phyloP scores from a whole-genome alignment of 2,113 vertebrate genomes.

The Meles meles region DNA sequence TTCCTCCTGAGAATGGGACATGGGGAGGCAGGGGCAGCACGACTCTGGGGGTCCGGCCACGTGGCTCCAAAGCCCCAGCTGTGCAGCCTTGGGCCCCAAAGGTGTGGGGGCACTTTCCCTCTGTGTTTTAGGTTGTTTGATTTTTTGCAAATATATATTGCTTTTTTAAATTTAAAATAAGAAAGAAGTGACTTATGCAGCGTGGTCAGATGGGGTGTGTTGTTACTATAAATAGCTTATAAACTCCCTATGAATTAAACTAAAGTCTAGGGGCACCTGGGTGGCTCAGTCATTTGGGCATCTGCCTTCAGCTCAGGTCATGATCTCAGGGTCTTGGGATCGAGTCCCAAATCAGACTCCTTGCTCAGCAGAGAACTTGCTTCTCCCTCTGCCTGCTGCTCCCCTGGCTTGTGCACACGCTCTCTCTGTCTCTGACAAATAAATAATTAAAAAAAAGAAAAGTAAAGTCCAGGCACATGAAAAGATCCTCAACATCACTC shows the following conservation, averaged over 20 bases:
- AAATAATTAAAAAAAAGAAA: no score
- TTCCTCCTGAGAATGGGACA: neutral
- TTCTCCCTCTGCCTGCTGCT: no score
- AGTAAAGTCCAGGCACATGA: neutral
- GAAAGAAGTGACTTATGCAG: neutral
- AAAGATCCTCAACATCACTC: neutral
- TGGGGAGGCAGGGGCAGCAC: neutral
- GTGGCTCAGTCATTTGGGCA: no score
- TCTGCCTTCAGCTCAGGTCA: no score
- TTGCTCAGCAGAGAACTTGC: no score
- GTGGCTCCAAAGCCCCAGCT: rapidly evolving
- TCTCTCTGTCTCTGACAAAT: no score
- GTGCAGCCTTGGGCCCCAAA: neutral
- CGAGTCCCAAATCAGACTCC: no score
- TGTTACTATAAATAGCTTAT: neutral
- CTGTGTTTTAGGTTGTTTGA: neutral
- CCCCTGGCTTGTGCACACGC: no score
- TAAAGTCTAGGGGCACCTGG: neutral
- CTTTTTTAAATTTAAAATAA: neutral
- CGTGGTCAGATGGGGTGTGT: neutral
- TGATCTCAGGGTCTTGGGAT: no score
- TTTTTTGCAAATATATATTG: neutral
- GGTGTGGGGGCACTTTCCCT: neutral
- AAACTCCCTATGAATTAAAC: neutral
- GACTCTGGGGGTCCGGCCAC: neutral